phyloP scores from a whole-genome alignment of 2,113 vertebrate species.

The Gymnorhina tibicen region DNA sequence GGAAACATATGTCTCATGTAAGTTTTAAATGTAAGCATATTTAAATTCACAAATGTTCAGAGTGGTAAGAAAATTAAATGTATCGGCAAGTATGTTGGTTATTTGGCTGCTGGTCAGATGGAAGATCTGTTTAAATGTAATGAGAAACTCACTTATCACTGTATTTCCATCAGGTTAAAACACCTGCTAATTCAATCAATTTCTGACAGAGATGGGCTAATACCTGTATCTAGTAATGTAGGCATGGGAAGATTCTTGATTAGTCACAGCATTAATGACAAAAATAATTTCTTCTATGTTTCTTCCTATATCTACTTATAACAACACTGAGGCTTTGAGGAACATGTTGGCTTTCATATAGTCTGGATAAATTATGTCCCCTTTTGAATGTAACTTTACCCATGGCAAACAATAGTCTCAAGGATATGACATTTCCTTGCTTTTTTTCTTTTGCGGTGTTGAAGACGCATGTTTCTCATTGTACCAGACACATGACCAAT shows the following conservation, averaged over 20 bases:
- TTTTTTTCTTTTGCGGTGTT: constrained; percentile 73
- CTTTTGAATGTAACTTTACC: constrained; percentile 61
- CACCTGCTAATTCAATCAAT: constrained; percentile 73
- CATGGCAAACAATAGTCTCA: constrained; percentile 60
- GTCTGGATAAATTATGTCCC: constrained; percentile 58
- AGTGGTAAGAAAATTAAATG: constrained; percentile 12
- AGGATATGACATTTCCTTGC: constrained; percentile 75
- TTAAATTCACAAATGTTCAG: background rate
- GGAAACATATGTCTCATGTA: background rate
- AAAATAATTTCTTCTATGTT: constrained; percentile 21
- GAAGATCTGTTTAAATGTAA: constrained; percentile 58
- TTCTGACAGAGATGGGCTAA: constrained; percentile 73
- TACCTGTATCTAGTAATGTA: constrained; percentile 73
- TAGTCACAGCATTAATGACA: background rate
- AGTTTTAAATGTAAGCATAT: constrained; percentile 12
- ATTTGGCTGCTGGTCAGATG: constrained; percentile 74
- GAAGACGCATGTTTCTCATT: constrained; percentile 83
- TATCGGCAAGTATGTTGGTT: constrained; percentile 23
- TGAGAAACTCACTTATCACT: constrained; percentile 80
- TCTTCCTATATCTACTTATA: constrained; percentile 78
- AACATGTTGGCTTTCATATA: constrained; percentile 77
- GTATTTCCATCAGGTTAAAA: constrained; percentile 75
- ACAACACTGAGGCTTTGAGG: constrained; percentile 72
- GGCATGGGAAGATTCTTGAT: constrained; percentile 70
- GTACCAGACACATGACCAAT: constrained; percentile 69